Evolutionary conservation across 2,113 vertebrate species (phyloP).

Genomic region (Ceyx melanurus): DNA sequence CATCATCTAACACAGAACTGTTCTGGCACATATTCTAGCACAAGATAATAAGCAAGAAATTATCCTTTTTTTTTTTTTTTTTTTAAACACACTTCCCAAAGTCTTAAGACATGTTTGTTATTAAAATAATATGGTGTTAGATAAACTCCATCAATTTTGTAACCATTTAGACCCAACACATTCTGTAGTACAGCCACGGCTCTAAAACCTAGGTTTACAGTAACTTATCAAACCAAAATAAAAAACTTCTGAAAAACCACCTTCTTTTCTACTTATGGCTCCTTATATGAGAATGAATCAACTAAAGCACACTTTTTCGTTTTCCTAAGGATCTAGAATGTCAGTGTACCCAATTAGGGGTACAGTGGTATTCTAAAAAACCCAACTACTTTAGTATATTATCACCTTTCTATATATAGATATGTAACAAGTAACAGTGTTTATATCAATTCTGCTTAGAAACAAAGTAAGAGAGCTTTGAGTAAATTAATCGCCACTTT

Average conservation of each 20-base stretch:
- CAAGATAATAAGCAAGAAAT: neutral
- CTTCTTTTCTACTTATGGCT: neutral
- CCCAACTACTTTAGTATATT: rapidly evolving
- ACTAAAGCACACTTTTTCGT: neutral
- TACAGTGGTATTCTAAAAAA: neutral
- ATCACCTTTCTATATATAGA: neutral
- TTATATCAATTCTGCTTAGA: neutral
- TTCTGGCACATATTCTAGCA: neutral
- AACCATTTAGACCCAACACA: neutral
- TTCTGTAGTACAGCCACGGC: neutral
- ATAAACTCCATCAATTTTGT: neutral
- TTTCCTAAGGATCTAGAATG: neutral
- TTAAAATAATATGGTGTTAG: neutral
- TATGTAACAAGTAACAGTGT: neutral
- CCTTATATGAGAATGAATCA: neutral
- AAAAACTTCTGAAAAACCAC: neutral
- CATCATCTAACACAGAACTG: neutral
- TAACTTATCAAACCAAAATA: neutral
- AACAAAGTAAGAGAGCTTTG: neutral
- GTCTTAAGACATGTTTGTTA: neutral
- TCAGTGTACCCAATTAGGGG: neutral
- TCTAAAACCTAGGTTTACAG: neutral
- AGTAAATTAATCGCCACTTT: neutral
- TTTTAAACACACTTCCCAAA: neutral
- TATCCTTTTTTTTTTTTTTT: neutral